Evolutionary conservation across 2,888 invertebrate genomes (phyloP), one percentile per base, ranked within the genome.

Genomic region (Prenolepis imparis): DNA sequence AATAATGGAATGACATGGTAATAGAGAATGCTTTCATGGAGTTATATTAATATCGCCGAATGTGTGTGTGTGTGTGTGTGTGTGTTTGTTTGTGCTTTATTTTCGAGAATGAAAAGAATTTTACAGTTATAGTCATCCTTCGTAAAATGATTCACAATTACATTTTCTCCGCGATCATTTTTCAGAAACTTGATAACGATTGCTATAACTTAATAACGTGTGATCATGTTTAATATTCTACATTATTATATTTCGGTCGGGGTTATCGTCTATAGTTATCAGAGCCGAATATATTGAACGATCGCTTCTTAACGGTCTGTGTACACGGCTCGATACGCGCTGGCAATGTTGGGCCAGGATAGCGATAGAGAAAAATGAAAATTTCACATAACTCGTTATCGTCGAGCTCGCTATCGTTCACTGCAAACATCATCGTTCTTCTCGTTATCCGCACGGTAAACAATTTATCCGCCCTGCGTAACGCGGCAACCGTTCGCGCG

Each of bases 341-440:
- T 39, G 41, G 72, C 78, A 48, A 73, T 59, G 78, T 80, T 59
- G 78, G 28, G 44, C 74, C 32, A 41, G 28, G 36, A 36, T 36
- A 36, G 55, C 77, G 78, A 80, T 80, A 73, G 44, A 44, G 73
- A 80, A 80, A 72, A 80, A 80, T 80, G 78, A 80, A 72, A 80
- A 68, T 80, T 80, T 80, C 68, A 48, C 73, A 72, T 72, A 80
- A 80, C 78, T 80, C 78, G 78, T 80, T 80, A 80, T 73, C 78
- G 73, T 73, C 59, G 8, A 28, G 44, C 57, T 44, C 44, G 78
- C 74, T 80, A 80, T 80, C 78, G 59, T 80, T 80, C 78, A 61
- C 44, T 73, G 73, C 74, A 80, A 80, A 80, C 78, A 80, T 80
- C 78, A 80, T 80, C 78, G 78, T 80, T 80, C 78, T 80, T 75